Evolutionary conservation across 2,113 vertebrate species (phyloP).

Genomic region (Azemiops feae): DNA sequence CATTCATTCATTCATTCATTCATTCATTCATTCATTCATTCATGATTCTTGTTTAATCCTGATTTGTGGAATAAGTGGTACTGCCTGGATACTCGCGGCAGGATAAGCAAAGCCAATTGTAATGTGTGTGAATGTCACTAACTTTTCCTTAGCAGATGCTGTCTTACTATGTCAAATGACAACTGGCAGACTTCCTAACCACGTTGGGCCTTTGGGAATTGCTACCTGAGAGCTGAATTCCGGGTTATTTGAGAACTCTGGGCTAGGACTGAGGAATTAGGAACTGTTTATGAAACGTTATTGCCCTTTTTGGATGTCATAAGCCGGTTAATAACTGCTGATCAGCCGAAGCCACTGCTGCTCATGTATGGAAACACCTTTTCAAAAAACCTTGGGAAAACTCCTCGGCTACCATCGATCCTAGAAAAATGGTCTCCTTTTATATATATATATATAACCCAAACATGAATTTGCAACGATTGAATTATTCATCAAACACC

Average conservation of each 20-base stretch:
- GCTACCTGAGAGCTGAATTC: background rate
- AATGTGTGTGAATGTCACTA: background rate
- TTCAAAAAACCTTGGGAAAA: background rate
- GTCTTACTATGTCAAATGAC: background rate
- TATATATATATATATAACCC: too few species aligned
- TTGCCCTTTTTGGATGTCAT: background rate
- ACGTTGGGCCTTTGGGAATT: background rate
- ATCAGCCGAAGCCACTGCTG: background rate
- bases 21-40: background rate
- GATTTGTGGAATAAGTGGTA: background rate
- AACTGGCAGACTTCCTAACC: background rate
- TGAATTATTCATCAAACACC: background rate
- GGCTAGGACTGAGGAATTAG: background rate
- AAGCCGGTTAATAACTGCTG: background rate
- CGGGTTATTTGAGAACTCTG: background rate
- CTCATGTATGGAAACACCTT: background rate
- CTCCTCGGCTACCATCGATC: background rate
- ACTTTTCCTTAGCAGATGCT: background rate
- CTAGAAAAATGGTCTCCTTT: background rate
- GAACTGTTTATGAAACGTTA: background rate
- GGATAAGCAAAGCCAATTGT: background rate
- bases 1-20: too few species aligned
- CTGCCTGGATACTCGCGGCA: background rate
- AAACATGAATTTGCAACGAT: background rate
- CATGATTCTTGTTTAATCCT: background rate